phyloP scores from a whole-genome alignment of 1,140 invertebrate genomes.

The Drosophila insularis region DNA sequence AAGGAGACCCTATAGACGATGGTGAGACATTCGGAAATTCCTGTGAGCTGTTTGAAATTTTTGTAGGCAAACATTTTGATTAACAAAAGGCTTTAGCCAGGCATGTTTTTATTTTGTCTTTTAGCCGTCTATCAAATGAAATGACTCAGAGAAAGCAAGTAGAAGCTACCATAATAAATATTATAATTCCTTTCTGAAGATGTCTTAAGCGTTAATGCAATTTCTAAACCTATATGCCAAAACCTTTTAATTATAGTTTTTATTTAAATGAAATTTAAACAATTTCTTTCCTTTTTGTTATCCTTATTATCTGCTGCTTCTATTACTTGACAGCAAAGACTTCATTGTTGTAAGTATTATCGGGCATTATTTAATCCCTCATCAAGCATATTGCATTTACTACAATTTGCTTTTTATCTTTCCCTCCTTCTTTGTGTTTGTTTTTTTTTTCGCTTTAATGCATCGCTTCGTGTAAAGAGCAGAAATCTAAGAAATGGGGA shows the following conservation, averaged over 20 bases:
- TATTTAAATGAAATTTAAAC: not conserved
- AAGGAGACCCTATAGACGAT: no score
- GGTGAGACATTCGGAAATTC: slow-evolving; percentile 19
- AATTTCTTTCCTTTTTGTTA: not conserved
- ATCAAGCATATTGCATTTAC: slow-evolving; percentile 42
- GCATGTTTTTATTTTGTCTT: not conserved
- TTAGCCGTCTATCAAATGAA: slow-evolving; percentile 15
- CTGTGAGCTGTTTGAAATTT: slow-evolving; percentile 19
- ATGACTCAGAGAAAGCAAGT: not conserved
- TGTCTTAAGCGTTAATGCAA: no score
- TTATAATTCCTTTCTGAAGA: not conserved
- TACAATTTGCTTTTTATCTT: slow-evolving; percentile 13
- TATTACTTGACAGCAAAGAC: slow-evolving; percentile 1
- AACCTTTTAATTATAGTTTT: not conserved
- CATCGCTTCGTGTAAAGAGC: not conserved
- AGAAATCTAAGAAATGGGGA: not conserved
- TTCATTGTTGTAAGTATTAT: slow-evolving; percentile 49
- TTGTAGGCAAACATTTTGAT: slow-evolving; percentile 3
- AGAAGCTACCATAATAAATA: not conserved
- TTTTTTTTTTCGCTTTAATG: not conserved
- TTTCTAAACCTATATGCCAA: no score
- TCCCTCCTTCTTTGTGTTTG: not conserved
- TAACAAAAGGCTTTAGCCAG: not conserved
- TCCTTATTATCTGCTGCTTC: not conserved
- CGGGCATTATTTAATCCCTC: slow-evolving; percentile 39